phyloP scores from a whole-genome alignment of 1,140 invertebrate genomes.

The Aphaenogaster floridana region DNA sequence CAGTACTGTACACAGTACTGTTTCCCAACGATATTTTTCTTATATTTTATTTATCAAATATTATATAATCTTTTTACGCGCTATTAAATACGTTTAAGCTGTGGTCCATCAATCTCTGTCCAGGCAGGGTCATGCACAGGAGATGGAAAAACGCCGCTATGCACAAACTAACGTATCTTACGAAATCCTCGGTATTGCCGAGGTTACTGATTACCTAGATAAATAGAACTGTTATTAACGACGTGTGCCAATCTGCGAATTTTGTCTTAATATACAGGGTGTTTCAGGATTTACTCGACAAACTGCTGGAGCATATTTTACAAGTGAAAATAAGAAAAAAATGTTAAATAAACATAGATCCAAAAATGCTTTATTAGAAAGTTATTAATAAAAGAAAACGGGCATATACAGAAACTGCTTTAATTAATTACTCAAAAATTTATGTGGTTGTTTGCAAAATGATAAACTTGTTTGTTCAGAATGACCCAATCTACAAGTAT shows the following conservation, averaged over 20 bases:
- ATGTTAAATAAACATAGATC: too few species aligned
- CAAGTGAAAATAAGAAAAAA: too few species aligned
- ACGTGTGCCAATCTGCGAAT: not conserved
- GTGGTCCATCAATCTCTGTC: constrained; percentile 27
- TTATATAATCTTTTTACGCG: not conserved
- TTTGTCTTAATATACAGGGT: not conserved
- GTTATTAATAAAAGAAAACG: too few species aligned
- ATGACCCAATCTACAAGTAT: too few species aligned
- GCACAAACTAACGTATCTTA: not conserved
- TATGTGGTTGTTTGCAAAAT: too few species aligned
- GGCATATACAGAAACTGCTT: too few species aligned
- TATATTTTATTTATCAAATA: constrained; percentile 18
- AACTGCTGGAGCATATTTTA: too few species aligned
- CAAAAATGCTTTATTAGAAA: too few species aligned
- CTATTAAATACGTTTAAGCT: constrained; percentile 21
- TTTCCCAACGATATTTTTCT: not conserved
- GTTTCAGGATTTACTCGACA: too few species aligned
- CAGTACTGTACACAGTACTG: not conserved
- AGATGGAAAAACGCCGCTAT: constrained; percentile 6
- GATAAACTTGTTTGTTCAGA: too few species aligned
- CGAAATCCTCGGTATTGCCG: not conserved
- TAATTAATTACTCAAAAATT: too few species aligned
- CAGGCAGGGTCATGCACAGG: constrained; percentile 3
- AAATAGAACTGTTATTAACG: not conserved
- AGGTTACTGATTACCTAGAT: constrained; percentile 5